Conservation (phyloP, 2,113 vertebrate species). For the Percina caprodes region DNA sequence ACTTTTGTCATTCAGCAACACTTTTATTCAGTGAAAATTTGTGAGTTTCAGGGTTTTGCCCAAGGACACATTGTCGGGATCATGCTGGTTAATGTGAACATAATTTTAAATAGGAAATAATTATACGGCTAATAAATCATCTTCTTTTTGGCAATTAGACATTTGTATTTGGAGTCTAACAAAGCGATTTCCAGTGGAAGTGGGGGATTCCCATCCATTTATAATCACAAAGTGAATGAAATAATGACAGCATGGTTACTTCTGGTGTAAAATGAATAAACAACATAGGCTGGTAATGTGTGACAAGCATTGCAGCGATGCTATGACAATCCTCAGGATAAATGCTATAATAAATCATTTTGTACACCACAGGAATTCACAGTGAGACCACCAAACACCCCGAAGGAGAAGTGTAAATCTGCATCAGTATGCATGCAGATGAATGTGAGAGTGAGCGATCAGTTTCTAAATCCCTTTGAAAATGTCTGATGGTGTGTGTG, state of each 20-base stretch:
- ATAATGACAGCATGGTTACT: neutral
- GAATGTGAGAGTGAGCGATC: neutral
- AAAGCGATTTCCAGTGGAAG: neutral
- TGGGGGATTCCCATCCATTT: neutral
- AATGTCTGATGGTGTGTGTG: neutral
- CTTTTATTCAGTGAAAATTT: neutral
- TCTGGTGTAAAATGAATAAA: neutral
- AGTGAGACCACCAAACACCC: neutral
- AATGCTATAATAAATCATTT: neutral
- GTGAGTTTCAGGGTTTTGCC: neutral
- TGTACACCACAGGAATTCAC: neutral
- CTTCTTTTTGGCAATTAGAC: neutral
- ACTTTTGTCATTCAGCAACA: neutral
- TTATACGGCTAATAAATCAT: neutral
- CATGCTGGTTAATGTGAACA: neutral
- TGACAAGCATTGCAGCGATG: neutral
- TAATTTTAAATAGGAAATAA: neutral
- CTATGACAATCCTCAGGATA: neutral
- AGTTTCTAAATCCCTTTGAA: conserved; percentile 18
- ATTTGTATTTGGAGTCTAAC: neutral
- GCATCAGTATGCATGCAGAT: neutral
- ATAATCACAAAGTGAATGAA: neutral
- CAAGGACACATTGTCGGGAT: neutral
- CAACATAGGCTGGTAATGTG: neutral
- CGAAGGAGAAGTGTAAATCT: neutral